These are phyloP conservation scores for Hirudinaria manillensis DNA, from an alignment of 2,888 invertebrate species.

Conservation along the genomic window DNA sequence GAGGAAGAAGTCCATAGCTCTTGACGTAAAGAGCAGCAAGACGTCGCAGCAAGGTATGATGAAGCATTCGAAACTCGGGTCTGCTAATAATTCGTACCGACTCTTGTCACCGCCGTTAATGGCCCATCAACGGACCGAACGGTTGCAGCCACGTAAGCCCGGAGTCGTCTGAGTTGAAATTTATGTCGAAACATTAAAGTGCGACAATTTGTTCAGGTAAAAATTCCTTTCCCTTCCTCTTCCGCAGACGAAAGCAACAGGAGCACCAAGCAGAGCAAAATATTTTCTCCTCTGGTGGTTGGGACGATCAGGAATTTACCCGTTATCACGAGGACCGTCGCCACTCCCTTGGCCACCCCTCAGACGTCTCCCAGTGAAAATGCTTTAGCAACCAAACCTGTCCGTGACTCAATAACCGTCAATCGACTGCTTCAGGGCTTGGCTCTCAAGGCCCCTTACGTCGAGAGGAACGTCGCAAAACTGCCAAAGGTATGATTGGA, in stretches of 20 bases:
- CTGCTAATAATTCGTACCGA: background rate
- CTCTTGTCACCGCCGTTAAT: background rate
- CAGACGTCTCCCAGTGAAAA: constrained; percentile 61
- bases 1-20: constrained; percentile 41
- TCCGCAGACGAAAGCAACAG: background rate
- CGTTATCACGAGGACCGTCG: constrained; percentile 91
- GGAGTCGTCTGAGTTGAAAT: no score
- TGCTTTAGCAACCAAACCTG: background rate
- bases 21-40: constrained; percentile 39
- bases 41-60: constrained; percentile 32
- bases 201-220: no score
- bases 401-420: constrained; percentile 10
- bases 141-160: no score
- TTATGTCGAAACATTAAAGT: no score
- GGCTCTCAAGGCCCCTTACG: background rate
- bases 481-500: background rate
- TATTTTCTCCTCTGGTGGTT: constrained; percentile 15
- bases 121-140: background rate
- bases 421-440: background rate
- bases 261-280: background rate
- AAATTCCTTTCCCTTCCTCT: no score
- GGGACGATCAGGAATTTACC: constrained; percentile 45
- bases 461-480: background rate
- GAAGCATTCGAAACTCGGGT: background rate
- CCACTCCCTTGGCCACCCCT: constrained; percentile 67